Percentiles rank a stretch among this genome's conserved stretches.
Evolutionary conservation across 2,888 invertebrate genomes (phyloP).

Genomic region (Drosophila sordidula): DNA sequence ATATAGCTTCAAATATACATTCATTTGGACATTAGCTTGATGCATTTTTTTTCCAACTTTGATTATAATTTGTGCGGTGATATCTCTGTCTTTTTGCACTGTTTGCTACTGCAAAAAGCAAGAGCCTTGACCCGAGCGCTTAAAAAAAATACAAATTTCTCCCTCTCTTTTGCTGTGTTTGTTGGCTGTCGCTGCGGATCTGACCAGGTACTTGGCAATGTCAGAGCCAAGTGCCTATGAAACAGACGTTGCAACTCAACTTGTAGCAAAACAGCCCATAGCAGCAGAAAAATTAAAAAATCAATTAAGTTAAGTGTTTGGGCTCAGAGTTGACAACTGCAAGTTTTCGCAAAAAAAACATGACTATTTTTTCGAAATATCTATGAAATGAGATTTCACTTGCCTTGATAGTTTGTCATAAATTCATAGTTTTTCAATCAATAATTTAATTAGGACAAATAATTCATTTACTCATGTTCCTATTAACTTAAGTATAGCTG

Average conservation of each 20-base stretch:
- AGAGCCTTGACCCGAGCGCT: conserved; percentile 63
- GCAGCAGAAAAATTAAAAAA: conserved; percentile 58
- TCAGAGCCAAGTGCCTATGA: conserved; percentile 21
- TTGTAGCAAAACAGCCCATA: conserved; percentile 9
- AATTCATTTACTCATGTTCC: too few species aligned
- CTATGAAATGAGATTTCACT: background rate
- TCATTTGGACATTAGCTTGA: conserved; percentile 1
- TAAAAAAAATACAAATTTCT: conserved; percentile 4
- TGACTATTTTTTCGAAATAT: background rate
- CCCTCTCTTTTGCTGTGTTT: conserved; percentile 1
- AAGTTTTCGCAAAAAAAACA: background rate
- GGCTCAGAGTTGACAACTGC: conserved; percentile 11
- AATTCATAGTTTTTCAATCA: too few species aligned
- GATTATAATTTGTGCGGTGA: conserved; percentile 28
- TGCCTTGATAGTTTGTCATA: too few species aligned
- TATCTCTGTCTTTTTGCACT: conserved; percentile 12
- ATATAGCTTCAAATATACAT: background rate
- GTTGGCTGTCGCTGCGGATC: conserved; percentile 8
- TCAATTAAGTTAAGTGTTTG: conserved; percentile 55
- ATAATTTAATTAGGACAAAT: too few species aligned
- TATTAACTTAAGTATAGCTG: too few species aligned
- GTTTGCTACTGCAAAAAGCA: conserved; percentile 31
- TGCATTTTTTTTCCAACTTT: background rate
- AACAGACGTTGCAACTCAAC: conserved; percentile 25
- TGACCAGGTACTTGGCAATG: conserved; percentile 43